Evolutionary conservation across 37 sponge, comb jelly and placozoan species (phyloP).

Genomic region (Diacarnus erythraeanus): DNA sequence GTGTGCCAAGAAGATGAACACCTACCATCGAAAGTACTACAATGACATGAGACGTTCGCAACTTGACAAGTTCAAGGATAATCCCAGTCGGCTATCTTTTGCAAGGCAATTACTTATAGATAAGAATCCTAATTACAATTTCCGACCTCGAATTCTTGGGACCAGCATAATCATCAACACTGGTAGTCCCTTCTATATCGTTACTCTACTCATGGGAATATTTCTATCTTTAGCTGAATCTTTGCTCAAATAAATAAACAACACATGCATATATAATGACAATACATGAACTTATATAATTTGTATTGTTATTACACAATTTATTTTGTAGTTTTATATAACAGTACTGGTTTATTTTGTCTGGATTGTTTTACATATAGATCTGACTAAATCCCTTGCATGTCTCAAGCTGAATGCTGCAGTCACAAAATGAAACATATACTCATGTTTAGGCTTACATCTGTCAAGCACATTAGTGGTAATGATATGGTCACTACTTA

Average conservation of each 20-base stretch:
- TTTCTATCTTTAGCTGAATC: conserved; percentile 12
- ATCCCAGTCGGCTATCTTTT: neutral
- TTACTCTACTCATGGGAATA: conserved; percentile 11
- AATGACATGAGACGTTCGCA: neutral
- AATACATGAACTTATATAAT: too few species aligned
- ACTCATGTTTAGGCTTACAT: neutral
- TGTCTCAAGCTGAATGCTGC: conserved; percentile 58
- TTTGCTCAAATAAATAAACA: too few species aligned
- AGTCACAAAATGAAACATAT: neutral
- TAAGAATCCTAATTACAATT: neutral
- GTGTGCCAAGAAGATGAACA: conserved; percentile 16
- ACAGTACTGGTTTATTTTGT: too few species aligned
- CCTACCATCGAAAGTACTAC: conserved; percentile 8
- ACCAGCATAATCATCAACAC: neutral
- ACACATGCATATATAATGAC: too few species aligned
- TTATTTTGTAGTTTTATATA: too few species aligned
- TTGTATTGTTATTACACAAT: too few species aligned
- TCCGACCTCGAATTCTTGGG: conserved; percentile 2
- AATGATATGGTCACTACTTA: too few species aligned
- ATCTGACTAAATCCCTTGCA: conserved; percentile 34
- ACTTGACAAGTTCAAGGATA: neutral
- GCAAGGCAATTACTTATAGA: neutral
- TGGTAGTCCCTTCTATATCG: conserved; percentile 11
- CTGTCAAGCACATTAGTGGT: too few species aligned
- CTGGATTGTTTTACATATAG: conserved; percentile 23